These are phyloP conservation scores for Tonatia bakeri DNA, from an alignment of 2,113 vertebrate genomes.

Conservation along the genomic window DNA sequence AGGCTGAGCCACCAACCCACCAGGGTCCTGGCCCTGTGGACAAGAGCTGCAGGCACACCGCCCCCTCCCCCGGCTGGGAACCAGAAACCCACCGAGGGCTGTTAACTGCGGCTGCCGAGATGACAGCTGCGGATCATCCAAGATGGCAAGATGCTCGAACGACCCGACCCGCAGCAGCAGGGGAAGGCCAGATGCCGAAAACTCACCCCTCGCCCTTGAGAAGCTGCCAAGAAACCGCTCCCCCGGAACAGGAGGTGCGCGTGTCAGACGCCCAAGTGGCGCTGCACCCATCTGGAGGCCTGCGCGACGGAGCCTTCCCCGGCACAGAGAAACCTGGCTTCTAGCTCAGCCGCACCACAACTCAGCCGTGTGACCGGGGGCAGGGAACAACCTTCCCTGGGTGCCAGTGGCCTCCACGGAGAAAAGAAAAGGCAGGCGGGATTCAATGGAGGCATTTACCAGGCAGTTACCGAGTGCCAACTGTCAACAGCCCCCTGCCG, in stretches of 20 bases:
- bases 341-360: neutral
- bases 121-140: constrained; percentile 46
- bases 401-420: neutral
- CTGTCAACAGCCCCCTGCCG: neutral
- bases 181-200: constrained; percentile 35
- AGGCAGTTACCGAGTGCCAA: neutral
- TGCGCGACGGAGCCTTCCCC: neutral
- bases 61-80: neutral
- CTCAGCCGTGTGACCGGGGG: neutral
- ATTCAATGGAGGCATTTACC: neutral
- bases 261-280: neutral
- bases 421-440: neutral
- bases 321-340: neutral
- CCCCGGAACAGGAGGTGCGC: neutral
- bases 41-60: neutral
- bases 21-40: neutral
- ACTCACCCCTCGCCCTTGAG: constrained; percentile 53
- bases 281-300: neutral
- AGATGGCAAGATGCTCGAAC: constrained; percentile 5
- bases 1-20: constrained; percentile 37
- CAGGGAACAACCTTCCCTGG: neutral
- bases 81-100: neutral
- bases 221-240: constrained; percentile 56
- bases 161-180: neutral
- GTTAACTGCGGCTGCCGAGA: neutral